phyloP scores from a whole-genome alignment of 2,888 invertebrate species.

The Parascotia fuliginaria region DNA sequence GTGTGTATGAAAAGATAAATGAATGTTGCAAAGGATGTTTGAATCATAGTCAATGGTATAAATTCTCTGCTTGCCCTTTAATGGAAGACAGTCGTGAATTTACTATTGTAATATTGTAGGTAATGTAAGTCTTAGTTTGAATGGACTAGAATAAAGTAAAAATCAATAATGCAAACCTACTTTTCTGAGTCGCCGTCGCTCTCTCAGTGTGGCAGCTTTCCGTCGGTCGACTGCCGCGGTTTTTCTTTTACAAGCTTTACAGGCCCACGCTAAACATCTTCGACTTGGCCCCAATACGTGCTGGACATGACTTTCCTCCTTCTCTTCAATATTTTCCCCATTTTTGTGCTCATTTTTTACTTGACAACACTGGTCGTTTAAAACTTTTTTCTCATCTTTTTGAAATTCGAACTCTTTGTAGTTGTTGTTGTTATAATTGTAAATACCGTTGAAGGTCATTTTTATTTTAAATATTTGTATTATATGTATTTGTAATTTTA shows the following conservation, averaged over 20 bases:
- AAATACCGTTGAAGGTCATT: conserved; percentile 70
- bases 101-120: background rate
- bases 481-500: too few relatives aligned
- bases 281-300: conserved; percentile 86
- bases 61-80: too few relatives aligned
- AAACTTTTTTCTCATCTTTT: conserved; percentile 56
- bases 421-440: conserved; percentile 60
- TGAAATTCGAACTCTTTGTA: conserved; percentile 55
- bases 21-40: too few relatives aligned
- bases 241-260: conserved; percentile 98
- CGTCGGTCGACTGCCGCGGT: conserved; percentile 97
- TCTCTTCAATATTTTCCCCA: conserved; percentile 48
- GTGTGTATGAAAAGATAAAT: too few relatives aligned
- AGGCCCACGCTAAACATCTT: conserved; percentile 97
- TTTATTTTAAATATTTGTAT: too few relatives aligned
- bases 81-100: too few relatives aligned
- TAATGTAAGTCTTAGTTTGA: background rate
- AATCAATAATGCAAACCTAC: conserved; percentile 77
- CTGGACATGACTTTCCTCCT: conserved; percentile 74
- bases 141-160: background rate
- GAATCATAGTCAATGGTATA: too few relatives aligned
- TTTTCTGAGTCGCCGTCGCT: conserved; percentile 96
- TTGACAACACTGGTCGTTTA: conserved; percentile 59
- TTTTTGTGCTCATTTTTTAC: conserved; percentile 68
- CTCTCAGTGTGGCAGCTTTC: conserved; percentile 98